A percentile compares a stretch with the other conserved stretches of the same genome.
phyloP scores from a whole-genome alignment of 2,113 vertebrate species.

The Verasper variegatus region DNA sequence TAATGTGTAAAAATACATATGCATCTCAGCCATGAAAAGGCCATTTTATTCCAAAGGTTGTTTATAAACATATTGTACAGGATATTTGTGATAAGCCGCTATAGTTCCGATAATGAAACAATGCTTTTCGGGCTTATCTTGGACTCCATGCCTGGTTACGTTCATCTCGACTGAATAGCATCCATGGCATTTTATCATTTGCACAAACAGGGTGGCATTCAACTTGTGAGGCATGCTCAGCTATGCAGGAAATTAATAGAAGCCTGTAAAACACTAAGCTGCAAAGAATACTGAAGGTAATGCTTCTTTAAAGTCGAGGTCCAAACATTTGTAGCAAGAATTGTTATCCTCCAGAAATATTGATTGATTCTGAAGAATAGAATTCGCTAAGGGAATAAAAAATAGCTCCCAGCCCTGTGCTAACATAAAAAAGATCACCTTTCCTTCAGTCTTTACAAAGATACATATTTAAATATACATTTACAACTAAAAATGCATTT shows the following conservation, averaged over 20 bases:
- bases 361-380: conserved; percentile 9
- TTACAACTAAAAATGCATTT: conserved; percentile 30
- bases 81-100: conserved; percentile 56
- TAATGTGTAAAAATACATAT: conserved; percentile 79
- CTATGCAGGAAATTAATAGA: conserved; percentile 39
- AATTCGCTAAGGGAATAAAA: conserved; percentile 4
- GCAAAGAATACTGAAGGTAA: conserved; percentile 36
- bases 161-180: conserved; percentile 43
- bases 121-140: conserved; percentile 54
- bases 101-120: conserved; percentile 69
- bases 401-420: conserved; percentile 22
- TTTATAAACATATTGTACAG: conserved; percentile 75
- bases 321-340: conserved; percentile 10
- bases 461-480: conserved; percentile 30
- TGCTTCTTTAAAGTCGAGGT: conserved; percentile 17
- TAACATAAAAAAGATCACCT: conserved; percentile 7
- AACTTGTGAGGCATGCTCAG: conserved; percentile 39
- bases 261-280: conserved; percentile 28
- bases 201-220: conserved; percentile 50
- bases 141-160: conserved; percentile 39
- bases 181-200: conserved; percentile 49
- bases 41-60: conserved; percentile 76
- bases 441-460: conserved; percentile 30
- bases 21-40: conserved; percentile 77
- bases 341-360: conserved; percentile 28